Evolutionary conservation across 2,888 invertebrate genomes (phyloP), one percentile per base, ranked within the genome.

Genomic region (Agrochola lychnidis): DNA sequence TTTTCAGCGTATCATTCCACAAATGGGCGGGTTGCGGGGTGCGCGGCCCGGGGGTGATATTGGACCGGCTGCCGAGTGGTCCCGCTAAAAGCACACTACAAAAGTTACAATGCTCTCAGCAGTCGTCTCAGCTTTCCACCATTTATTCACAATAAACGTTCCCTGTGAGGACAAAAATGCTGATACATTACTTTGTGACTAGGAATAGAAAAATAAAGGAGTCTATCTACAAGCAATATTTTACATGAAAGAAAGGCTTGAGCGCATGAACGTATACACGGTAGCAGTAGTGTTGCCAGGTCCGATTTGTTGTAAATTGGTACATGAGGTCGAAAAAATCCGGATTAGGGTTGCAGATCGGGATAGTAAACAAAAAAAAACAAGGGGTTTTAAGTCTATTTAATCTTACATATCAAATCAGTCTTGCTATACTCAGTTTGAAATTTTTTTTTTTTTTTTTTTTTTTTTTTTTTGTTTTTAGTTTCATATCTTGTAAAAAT

Each of bases 11-110:
- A 85, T 89, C 86, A 89, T 90, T 91, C 85, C 76, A 78, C 83
- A 89, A 91, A 90, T 89, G 90, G 87, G 78, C 73, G 85, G 80
- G 70, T 45, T 14, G 82, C 14, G 25, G 56, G 40, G 30, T 12
- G 40, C 22, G n/a, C n/a, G n/a, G n/a, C n/a, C n/a, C n/a, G 36
- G 70, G 86, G 85, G 59, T 70, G 85, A 81, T 83, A 88, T 88
- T 81, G 82, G 80, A 83, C 76, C 71, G 76, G 76, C 82, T 66
- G 83, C 66, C 73, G 84, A 88, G 85, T 83, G 85, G 87, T 80
- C 80, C 36, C 82, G 88, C 89, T 90, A 88, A 90, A 91, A 90
- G 91, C 88, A 71, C 86, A 78, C 90, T 84, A 86, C 85, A 85
- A 84, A 83, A 73, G 81, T 82, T 81, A 89, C 90, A 90, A 88